Evolutionary conservation across 2,888 invertebrate genomes (phyloP), one percentile per base, ranked within the genome.

Genomic region (Macrophya alboannulata): DNA sequence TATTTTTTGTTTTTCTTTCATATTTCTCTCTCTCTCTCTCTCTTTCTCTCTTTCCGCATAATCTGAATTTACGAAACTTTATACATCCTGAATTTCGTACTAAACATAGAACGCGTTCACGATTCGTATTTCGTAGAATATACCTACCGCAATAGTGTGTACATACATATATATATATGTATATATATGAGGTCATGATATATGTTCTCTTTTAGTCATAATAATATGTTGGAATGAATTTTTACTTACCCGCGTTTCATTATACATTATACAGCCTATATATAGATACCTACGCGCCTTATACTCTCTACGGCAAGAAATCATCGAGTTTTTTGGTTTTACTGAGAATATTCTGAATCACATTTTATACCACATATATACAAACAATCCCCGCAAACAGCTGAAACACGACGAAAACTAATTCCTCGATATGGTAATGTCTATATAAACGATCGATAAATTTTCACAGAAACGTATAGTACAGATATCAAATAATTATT

Each of bases 321-420:
- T 74, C 45, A 9, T 25, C 10, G 45, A 71, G 40, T 40, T 74
- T 31, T 74, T 74, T 6, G 45, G 45, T 48, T 43, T 48, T 48
- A 74, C 76, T 43, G 10, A 51, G 48, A 76, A 76, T 15, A 10
- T 10, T 31, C 10, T 76, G 76, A 76, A 76, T 76, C 76, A 76
- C 48, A 1, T 31, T 25, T 12, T n/a, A n/a, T n/a, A n/a, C n/a
- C n/a, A n/a, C 21, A 5, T 21, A 4, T 0, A 0, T 15, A 9
- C 25, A 25, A 21, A 21, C 10, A 25, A 31, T 31, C 31, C 31
- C 1, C 31, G 3, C n/a, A n/a, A n/a, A n/a, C n/a, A 31, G 3
- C 8, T n/a, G 25, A 62, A 62, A 62, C 12, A 25, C 25, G 62
- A 62, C 25, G 9, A 55, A 55, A 55, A 55, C 51, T 48, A 48